Evolutionary conservation across 2,797 vertebrate species (phyloP).

Genomic region (Takifugu rubripes): DNA sequence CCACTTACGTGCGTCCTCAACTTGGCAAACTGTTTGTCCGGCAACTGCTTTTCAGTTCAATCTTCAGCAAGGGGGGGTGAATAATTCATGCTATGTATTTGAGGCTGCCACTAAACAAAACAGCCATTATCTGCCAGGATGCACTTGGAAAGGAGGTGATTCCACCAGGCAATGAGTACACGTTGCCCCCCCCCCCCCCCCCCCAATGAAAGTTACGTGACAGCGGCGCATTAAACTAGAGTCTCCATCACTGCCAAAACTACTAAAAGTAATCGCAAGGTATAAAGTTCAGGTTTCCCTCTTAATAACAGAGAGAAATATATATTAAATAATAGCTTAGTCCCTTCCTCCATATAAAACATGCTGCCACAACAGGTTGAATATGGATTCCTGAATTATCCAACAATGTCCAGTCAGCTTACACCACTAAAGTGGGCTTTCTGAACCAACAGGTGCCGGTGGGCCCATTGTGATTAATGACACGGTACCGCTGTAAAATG

Average conservation of each 20-base stretch:
- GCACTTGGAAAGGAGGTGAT: slow-evolving; percentile 46
- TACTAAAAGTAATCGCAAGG: neutral
- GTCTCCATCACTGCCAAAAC: neutral
- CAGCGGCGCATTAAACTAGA: neutral
- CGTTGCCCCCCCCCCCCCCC: neutral
- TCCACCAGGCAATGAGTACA: slow-evolving; percentile 25
- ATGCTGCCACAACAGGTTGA: neutral
- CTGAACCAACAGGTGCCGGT: no score
- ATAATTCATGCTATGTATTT: slow-evolving; percentile 70
- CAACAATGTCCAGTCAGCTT: no score
- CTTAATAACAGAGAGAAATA: neutral
- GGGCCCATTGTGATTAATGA: no score
- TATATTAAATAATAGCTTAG: neutral
- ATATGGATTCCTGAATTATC: no score
- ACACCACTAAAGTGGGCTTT: no score
- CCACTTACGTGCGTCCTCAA: slow-evolving; percentile 39
- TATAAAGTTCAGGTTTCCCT: neutral
- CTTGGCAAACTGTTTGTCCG: slow-evolving; percentile 56
- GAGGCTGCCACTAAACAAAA: slow-evolving; percentile 65
- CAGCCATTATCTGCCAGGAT: slow-evolving; percentile 68
- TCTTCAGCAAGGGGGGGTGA: slow-evolving; percentile 47
- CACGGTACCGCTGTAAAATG: neutral
- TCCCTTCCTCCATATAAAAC: neutral
- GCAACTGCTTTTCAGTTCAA: slow-evolving; percentile 56
- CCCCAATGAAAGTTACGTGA: slow-evolving; percentile 18